Percentiles rank a stretch among this genome's conserved stretches.
Evolutionary conservation across 2,888 invertebrate species (phyloP).

Genomic region (Metellina segmentata): DNA sequence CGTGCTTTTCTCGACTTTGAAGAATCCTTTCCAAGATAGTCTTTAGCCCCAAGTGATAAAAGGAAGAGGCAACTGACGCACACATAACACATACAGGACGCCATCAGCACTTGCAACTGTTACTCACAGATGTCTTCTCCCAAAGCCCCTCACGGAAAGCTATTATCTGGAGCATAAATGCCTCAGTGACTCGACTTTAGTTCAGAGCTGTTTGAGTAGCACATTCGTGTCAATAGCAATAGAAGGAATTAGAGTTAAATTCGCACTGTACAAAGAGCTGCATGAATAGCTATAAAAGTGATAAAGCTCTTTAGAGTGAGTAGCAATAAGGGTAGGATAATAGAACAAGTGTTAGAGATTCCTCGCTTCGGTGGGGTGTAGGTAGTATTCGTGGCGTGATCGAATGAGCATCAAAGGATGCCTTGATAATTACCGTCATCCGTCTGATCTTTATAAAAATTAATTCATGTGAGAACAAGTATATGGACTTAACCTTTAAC

Average conservation of each 20-base stretch:
- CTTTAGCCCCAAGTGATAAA: neutral
- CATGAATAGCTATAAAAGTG: neutral
- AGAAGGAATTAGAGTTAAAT: neutral
- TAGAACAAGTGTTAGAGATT: neutral
- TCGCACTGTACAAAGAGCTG: neutral
- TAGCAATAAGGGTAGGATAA: neutral
- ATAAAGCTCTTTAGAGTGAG: neutral
- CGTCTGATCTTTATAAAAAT: too few relatives aligned
- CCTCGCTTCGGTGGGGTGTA: neutral
- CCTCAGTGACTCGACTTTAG: neutral
- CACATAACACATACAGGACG: neutral
- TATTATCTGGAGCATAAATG: neutral
- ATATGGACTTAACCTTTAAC: too few relatives aligned
- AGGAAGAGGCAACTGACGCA: neutral
- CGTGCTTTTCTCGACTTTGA: too few relatives aligned
- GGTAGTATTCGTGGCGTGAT: too few relatives aligned
- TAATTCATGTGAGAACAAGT: too few relatives aligned
- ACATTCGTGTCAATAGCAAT: neutral
- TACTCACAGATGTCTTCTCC: neutral
- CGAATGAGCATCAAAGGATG: too few relatives aligned
- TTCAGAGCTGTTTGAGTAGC: neutral
- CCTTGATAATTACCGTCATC: too few relatives aligned
- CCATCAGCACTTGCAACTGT: neutral
- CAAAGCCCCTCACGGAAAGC: neutral
- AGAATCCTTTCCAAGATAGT: neutral